These are phyloP conservation scores for Odontophorus gujanensis DNA, from an alignment of 2,113 vertebrate species.

Conservation along the genomic window DNA sequence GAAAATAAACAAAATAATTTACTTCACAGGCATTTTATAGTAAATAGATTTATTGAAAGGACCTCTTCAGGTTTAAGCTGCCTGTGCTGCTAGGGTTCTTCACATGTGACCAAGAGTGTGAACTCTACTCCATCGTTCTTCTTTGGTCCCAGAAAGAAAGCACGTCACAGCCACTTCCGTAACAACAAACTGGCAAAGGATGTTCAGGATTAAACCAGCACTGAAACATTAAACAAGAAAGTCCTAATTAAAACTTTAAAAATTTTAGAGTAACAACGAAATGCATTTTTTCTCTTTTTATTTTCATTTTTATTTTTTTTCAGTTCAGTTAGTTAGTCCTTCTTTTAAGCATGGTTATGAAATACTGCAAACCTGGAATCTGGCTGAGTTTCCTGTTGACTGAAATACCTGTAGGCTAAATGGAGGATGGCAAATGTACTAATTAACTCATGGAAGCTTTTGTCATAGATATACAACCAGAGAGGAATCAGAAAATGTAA, in stretches of 20 bases:
- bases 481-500: neutral
- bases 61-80: neutral
- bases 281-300: fast-evolving
- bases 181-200: neutral
- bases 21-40: neutral
- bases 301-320: neutral
- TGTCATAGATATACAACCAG: neutral
- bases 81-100: neutral
- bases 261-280: neutral
- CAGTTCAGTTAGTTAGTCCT: neutral
- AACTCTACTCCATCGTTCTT: neutral
- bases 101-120: neutral
- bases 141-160: neutral
- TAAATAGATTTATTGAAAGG: neutral
- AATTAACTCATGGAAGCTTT: neutral
- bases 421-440: neutral
- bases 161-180: fast-evolving
- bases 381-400: neutral
- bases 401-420: neutral
- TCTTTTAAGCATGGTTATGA: neutral
- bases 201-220: neutral
- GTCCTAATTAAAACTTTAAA: neutral
- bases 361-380: neutral
- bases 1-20: neutral
- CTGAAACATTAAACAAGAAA: neutral